phyloP scores from a whole-genome alignment of 1,140 invertebrate species.

The Eueides isabella region DNA sequence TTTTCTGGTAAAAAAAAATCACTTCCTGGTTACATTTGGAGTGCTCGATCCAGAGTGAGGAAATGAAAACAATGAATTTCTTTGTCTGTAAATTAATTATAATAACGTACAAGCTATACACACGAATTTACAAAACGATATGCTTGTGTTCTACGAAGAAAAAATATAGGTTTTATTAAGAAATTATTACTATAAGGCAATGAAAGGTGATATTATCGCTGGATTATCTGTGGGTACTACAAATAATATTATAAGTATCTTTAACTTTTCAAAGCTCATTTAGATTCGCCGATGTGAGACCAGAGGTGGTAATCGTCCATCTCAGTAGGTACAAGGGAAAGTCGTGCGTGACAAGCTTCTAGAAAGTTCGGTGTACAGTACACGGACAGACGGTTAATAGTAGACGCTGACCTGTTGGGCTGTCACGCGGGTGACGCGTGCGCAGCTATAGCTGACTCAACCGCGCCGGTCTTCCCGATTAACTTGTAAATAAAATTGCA shows the following conservation, averaged over 20 bases:
- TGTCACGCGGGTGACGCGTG: constrained; percentile 58
- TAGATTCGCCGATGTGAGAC: constrained; percentile 6
- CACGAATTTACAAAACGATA: not conserved
- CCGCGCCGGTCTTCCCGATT: not conserved
- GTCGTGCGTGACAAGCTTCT: constrained; percentile 28
- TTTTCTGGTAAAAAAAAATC: no score
- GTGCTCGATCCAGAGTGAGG: no score
- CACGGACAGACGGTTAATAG: constrained; percentile 31
- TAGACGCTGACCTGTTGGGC: constrained; percentile 48
- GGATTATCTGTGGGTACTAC: not conserved
- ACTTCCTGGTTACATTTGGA: no score
- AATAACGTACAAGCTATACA: not conserved
- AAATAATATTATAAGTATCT: not conserved
- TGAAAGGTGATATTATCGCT: no score
- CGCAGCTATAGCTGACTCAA: constrained; percentile 24
- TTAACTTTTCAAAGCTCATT: constrained; percentile 4
- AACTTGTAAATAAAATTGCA: not conserved
- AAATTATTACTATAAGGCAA: no score
- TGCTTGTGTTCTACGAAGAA: not conserved
- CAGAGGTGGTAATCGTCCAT: constrained; percentile 22
- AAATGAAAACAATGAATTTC: no score
- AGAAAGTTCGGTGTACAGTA: constrained; percentile 29
- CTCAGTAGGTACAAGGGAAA: constrained; percentile 20
- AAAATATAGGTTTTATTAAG: no score
- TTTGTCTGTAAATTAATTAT: no score